phyloP scores from a whole-genome alignment of 2,888 invertebrate genomes.

The Himalopsyche anomala region DNA sequence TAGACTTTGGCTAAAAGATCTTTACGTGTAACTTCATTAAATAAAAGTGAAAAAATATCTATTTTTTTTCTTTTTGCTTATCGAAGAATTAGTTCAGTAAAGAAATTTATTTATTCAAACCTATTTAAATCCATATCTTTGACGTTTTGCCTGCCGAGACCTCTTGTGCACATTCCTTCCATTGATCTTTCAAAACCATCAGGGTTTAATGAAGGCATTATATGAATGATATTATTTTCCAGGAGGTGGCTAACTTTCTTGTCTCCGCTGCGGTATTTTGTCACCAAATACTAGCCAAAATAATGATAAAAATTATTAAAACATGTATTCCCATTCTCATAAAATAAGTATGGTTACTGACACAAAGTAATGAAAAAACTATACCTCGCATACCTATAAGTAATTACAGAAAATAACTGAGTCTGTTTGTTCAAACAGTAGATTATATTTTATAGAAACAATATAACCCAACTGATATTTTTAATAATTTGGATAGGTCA shows the following conservation, averaged over 20 bases:
- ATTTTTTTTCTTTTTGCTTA: background rate
- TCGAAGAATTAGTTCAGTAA: background rate
- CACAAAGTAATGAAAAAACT: too few relatives aligned
- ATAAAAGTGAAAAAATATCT: too few relatives aligned
- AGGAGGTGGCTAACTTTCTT: constrained; percentile 77
- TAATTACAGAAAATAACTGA: too few relatives aligned
- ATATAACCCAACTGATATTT: too few relatives aligned
- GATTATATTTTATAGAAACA: too few relatives aligned
- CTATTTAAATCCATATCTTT: constrained; percentile 74
- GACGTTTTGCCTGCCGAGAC: constrained; percentile 68
- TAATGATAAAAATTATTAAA: constrained; percentile 31
- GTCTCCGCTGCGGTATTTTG: constrained; percentile 72
- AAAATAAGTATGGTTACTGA: background rate
- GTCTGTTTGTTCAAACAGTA: too few relatives aligned
- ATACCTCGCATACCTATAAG: too few relatives aligned
- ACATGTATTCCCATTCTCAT: background rate
- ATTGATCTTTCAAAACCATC: constrained; percentile 79
- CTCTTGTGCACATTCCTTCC: constrained; percentile 68
- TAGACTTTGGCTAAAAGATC: too few relatives aligned
- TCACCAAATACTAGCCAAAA: constrained; percentile 72
- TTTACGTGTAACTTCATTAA: too few relatives aligned
- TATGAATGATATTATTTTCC: constrained; percentile 82
- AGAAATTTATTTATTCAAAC: constrained; percentile 39
- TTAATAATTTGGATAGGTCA: too few relatives aligned
- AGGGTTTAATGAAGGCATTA: constrained; percentile 86